Base-by-base conservation (phyloP, 2,797 vertebrate species). In the Anguilla megastoma region DNA sequence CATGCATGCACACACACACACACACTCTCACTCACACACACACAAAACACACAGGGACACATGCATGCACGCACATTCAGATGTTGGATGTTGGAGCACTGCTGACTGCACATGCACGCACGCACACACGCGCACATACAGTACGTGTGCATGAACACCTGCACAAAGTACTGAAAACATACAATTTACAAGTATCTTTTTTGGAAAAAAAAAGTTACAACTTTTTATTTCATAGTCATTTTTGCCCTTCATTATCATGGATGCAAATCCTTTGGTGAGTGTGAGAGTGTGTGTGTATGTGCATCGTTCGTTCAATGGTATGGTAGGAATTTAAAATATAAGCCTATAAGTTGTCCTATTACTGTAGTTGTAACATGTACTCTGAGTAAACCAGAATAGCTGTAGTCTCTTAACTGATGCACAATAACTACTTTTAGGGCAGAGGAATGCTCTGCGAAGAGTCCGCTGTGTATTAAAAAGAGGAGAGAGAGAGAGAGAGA, bases 291-390 rank as follows among this genome's bases (percentile, higher is more conserved):
- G 63, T 69, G n/a, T 69, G 16, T 58, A 16, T 58, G 56, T 58
- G 16, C 14, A 16, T 58, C 2, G 63, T 69, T 14, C 9, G 8
- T 27, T 2, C 9, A 84, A 24, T 7, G 3, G n/a, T 48, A 24
- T 54, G 50, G 10, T 52, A 84, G 50, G n/a, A 54, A 48, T 45
- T 54, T 84, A 8, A 18, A 80, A 41, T 52, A 10, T 21, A 45
- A 45, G 41, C 21, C 48, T 0, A 56, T 24, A 50, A 84, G 48
- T 74, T 4, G 3, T 30, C 27, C 69, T 74, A 74, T 21, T 74
- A 74, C 69, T 36, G 48, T 30, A 12, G 63, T 66, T 86, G n/a
- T 30, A 58, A 86, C 60, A 86, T 71, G 85, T 14, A 71, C 12
- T 48, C 8, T 48, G 24, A 50, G 33, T n/a, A 16, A 50, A 48